Evolutionary conservation across 1,140 invertebrate species (phyloP), one percentile per base, ranked within the genome.

Genomic region (Neodiprion fabricii): DNA sequence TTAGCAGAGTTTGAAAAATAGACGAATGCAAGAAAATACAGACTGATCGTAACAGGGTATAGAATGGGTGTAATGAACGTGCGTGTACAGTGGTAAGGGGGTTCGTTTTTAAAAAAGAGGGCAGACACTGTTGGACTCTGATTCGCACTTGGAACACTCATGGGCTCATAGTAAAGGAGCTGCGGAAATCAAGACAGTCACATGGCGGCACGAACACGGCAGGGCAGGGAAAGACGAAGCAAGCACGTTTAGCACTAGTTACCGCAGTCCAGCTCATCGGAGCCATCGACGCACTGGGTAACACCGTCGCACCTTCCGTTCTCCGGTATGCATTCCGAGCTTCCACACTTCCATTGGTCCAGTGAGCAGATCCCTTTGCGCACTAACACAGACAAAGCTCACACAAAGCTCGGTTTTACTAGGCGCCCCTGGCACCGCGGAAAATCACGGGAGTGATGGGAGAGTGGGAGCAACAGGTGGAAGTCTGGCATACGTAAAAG

Each of bases 311-410:
- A 98, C 74, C 91, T 88, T 71, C 88, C 86, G 67, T 83, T 85
- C 61, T 86, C 84, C 1, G 89, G 84, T 73, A 97, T 92, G 81
- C 96, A 98, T 81, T 93, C 89, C n/a, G 94, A 92, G 79, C 88
- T 86, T 67, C 75, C 74, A 76, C 89, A 90, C 72, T 79, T 83
- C 78, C 88, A 90, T 74, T 90, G 85, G 75, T 81, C 79, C 65
- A 80, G 79, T 47, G 75, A 78, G 73, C 82, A 86, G 76, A 79
- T 67, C 53, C 82, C 86, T 87, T 86, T 80, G 78, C 80, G 78
- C 17, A 69, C 40, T 0, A 23, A 84, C 72, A 85, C 78, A 83
- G 77, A 83, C 78, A 91, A 87, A 80, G 77, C 53, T 61, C 2
- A 61, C 53, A 61, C 17, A 83, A 83, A 83, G 80, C 81, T 83